Base-by-base conservation (phyloP, 2,113 vertebrate genomes). In the Coryphaenoides rupestris region DNA sequence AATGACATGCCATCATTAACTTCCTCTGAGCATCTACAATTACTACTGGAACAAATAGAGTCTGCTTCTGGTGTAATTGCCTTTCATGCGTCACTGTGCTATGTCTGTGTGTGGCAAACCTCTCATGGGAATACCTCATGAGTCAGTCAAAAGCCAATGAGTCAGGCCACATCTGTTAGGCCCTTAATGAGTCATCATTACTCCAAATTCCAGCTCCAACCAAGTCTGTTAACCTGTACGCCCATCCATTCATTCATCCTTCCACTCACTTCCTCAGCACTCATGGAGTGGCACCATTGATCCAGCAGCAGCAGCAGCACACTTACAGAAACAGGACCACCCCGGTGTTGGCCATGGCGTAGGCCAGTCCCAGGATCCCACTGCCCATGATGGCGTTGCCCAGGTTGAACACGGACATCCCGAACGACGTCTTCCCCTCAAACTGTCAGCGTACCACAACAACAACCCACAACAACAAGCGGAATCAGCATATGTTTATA, bases 371-470 rank as follows among this genome's bases (percentile, higher is more conserved):
- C 53, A 98, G 91, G 83, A 99, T 99, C 63, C 96, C 97, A 0
- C 96, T 98, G 72, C 96, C 97, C 97, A 98, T 99, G 87, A 99
- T 99, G 67, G 97, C 97, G 0, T 99, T 99, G 76, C 96, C 96
- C 81, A 99, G 88, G 85, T 99, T 99, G 89, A 99, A 99, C 72
- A 99, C 93, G 0, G 97, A 99, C 96, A 99, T 98, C 66, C 96
- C 96, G 0, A 99, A 97, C 0, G 96, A 98, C 0, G 97, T 98
- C 85, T 98, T 99, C 74, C 97, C 97, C 83, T 98, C 96, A 14
- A 98, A 98, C 97, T 99, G 78, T 4, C 3, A 56, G 49, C 7
- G 66, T n/a, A n/a, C n/a, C n/a, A n/a, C n/a, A 56, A 0, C 0
- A 62, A 17, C 58, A 40, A 40, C 33, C 73, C 55, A n/a, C 46